Evolutionary conservation across 2,797 vertebrate species (phyloP), one percentile per base, ranked within the genome.

Genomic region (Zalophus californianus): DNA sequence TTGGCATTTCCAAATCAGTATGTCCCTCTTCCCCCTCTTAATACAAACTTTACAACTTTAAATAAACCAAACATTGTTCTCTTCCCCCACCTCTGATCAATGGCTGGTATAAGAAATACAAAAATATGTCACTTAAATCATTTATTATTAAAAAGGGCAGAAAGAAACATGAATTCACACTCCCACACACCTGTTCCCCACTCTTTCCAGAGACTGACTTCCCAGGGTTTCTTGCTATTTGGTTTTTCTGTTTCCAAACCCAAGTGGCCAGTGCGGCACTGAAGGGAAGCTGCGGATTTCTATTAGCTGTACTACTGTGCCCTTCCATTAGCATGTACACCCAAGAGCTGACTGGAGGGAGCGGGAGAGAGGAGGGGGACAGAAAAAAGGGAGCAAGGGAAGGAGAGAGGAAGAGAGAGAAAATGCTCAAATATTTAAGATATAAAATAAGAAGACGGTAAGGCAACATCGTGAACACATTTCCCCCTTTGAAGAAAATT

Each of bases 161-260:
- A 35, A 64, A 52, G 86, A 72, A 92, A 94, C 29, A 29, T 32
- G 32, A 72, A 88, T 25, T 79, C 93, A 92, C 86, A 93, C 41
- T 87, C 95, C 86, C 95, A 94, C 96, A 94, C 91, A 70, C 84
- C 91, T 94, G 88, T 68, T 82, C 91, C 96, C 92, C 86, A 64
- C 41, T 93, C 92, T 88, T 77, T 93, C 90, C 95, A 91, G 87
- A 86, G 94, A 90, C 87, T 90, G 70, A 92, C 80, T 88, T 94
- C 58, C 77, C 90, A 78, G 85, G 91, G n/a, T 95, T 80, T 72
- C 96, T 92, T 85, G 90, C 93, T 94, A 94, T 95, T 56, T 88
- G 92, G 56, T 11, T 94, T 97, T 94, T n/a, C 95, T 88, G 91
- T 93, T 35, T 95, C 90, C 95, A 93, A 86, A 91, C 94, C 75